A percentile compares a stretch with the other conserved stretches of the same genome.
Conservation (phyloP, 2,113 vertebrate genomes). For the Phylloscopus trochiloides region DNA sequence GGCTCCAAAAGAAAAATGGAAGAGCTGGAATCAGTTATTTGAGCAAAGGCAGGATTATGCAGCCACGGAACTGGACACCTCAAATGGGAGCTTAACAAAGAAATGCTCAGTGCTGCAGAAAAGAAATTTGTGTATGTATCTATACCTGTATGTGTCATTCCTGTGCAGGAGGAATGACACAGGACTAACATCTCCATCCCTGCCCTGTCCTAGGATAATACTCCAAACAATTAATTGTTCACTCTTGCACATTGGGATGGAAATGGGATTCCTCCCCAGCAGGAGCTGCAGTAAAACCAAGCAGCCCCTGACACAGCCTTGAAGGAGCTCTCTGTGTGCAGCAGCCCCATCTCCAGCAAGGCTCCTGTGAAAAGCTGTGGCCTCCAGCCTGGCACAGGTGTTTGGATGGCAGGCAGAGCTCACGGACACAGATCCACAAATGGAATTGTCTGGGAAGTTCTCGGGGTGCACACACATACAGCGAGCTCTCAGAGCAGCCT, state of each 20-base stretch:
- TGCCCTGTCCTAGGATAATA: background rate
- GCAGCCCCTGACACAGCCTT: rapidly evolving
- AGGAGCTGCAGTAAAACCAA: rapidly evolving
- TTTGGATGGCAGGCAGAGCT: rapidly evolving
- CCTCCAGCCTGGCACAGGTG: background rate
- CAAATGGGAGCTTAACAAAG: background rate
- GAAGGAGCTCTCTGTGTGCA: background rate
- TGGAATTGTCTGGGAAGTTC: background rate
- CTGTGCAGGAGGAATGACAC: background rate
- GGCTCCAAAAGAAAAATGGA: background rate
- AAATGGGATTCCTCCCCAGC: background rate
- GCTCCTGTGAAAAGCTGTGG: background rate
- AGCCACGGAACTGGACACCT: background rate
- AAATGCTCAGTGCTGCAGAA: background rate
- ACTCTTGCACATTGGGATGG: background rate
- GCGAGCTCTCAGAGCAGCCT: rapidly evolving
- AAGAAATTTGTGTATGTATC: rapidly evolving
- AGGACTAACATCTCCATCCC: background rate
- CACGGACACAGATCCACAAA: rapidly evolving
- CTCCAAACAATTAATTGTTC: background rate
- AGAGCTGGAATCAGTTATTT: background rate
- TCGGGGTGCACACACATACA: background rate
- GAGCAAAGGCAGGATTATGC: background rate
- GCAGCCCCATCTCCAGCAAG: background rate
- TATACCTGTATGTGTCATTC: rapidly evolving